phyloP scores from a whole-genome alignment of 53 echinoderm and acorn worm genomes.

The Actinopyga echinites region DNA sequence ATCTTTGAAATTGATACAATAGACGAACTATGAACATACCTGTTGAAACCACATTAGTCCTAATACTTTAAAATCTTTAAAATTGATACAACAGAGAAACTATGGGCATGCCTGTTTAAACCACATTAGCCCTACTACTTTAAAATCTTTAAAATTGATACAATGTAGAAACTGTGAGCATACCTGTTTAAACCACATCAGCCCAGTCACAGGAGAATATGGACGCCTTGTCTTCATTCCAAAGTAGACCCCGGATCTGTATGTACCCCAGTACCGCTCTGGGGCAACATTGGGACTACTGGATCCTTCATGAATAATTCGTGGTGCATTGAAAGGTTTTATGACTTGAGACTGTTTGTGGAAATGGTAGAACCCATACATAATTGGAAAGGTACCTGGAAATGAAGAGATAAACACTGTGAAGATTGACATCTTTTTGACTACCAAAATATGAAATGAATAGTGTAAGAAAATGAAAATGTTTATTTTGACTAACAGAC shows the following conservation, averaged over 20 bases:
- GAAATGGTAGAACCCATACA: conserved; percentile 18
- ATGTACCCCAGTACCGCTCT: conserved; percentile 92
- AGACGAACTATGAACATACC: too few relatives aligned
- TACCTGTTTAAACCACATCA: conserved; percentile 92
- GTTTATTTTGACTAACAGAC: too few relatives aligned
- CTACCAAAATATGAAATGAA: too few relatives aligned
- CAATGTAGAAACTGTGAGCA: neutral
- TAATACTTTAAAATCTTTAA: conserved; percentile 17
- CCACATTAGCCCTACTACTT: conserved; percentile 89
- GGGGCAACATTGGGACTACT: conserved; percentile 61
- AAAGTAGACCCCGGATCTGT: conserved; percentile 92
- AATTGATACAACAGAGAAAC: neutral
- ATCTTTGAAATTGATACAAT: too few relatives aligned
- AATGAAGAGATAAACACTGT: neutral
- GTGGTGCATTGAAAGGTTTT: conserved; percentile 78
- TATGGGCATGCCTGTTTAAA: conserved; percentile 53
- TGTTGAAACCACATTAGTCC: too few relatives aligned
- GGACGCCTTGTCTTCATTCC: conserved; percentile 88
- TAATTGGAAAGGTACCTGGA: neutral
- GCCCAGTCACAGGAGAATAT: conserved; percentile 78
- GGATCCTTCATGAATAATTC: conserved; percentile 66
- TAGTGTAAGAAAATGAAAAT: too few relatives aligned
- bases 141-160: neutral
- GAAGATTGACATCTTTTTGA: neutral
- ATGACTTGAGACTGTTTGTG: conserved; percentile 61